Percentiles rank a stretch among this genome's conserved stretches.
Evolutionary conservation across 2,113 vertebrate species (phyloP).

Genomic region (Alligator mississippiensis): DNA sequence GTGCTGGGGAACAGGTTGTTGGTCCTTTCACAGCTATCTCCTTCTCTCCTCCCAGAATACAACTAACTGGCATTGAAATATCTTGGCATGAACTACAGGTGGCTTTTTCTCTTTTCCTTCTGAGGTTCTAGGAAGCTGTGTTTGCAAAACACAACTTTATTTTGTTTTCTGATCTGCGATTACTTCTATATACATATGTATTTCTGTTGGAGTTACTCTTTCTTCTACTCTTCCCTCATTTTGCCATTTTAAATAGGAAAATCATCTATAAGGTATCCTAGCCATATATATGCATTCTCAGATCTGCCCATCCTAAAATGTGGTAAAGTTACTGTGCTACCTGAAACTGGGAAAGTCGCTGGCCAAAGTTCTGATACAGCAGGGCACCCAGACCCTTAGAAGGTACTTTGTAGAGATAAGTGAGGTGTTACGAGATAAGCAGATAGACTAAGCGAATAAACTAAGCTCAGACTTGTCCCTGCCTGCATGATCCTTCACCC

Average conservation of each 20-base stretch:
- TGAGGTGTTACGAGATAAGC: too few relatives aligned
- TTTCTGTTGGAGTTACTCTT: not conserved
- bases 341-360: not conserved
- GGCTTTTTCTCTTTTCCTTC: not conserved
- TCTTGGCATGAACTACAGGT: not conserved
- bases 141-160: not conserved
- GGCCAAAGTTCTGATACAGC: not conserved
- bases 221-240: not conserved
- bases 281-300: not conserved
- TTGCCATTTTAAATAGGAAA: not conserved
- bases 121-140: not conserved
- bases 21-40: not conserved
- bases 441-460: too few relatives aligned
- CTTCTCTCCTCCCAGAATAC: not conserved
- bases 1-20: not conserved
- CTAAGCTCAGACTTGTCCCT: too few relatives aligned
- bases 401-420: too few relatives aligned
- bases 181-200: not conserved
- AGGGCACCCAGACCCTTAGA: too few relatives aligned
- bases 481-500: too few relatives aligned
- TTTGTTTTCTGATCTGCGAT: not conserved
- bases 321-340: not conserved
- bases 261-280: not conserved
- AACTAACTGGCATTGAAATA: fast-evolving
- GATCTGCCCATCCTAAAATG: not conserved